Percentiles rank a stretch among this genome's conserved stretches.
These are phyloP conservation scores for Melopsittacus undulatus DNA, from an alignment of 2,797 vertebrate species.

Conservation along the genomic window DNA sequence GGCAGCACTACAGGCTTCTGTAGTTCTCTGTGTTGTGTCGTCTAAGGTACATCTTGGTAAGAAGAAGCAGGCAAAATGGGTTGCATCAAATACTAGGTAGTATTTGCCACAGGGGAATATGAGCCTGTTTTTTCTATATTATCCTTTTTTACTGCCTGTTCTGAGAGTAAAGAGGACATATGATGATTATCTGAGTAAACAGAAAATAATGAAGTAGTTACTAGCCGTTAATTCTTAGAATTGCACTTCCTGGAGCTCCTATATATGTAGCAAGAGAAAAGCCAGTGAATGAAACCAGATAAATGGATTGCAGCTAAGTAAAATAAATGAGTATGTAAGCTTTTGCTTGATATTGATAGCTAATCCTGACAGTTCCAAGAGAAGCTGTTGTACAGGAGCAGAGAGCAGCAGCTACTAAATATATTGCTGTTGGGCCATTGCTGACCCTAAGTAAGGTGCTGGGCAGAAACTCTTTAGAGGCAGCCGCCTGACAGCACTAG, in stretches of 20 bases:
- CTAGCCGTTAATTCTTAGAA: not conserved
- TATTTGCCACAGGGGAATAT: not conserved
- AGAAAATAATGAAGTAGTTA: not conserved
- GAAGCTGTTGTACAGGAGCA: not conserved
- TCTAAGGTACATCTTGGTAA: not conserved
- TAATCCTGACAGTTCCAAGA: not conserved
- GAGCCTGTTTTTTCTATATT: not conserved
- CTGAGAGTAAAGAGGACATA: not conserved
- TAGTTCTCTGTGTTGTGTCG: not conserved
- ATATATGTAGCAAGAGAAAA: not conserved
- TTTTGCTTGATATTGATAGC: not conserved
- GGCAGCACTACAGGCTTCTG: not conserved
- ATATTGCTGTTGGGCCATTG: accelerated
- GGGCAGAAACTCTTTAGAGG: not conserved
- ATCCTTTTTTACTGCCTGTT: not conserved
- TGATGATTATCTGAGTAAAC: not conserved
- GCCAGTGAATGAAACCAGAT: not conserved
- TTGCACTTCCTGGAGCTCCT: not conserved
- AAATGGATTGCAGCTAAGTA: not conserved
- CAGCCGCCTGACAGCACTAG: not conserved
- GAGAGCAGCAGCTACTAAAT: not conserved
- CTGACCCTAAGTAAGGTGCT: accelerated
- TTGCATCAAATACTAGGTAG: not conserved
- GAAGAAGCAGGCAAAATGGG: not conserved
- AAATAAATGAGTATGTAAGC: not conserved